Percentiles rank a stretch among this genome's conserved stretches.
phyloP scores from a whole-genome alignment of 1,140 invertebrate species.

The Dreissena polymorpha region DNA sequence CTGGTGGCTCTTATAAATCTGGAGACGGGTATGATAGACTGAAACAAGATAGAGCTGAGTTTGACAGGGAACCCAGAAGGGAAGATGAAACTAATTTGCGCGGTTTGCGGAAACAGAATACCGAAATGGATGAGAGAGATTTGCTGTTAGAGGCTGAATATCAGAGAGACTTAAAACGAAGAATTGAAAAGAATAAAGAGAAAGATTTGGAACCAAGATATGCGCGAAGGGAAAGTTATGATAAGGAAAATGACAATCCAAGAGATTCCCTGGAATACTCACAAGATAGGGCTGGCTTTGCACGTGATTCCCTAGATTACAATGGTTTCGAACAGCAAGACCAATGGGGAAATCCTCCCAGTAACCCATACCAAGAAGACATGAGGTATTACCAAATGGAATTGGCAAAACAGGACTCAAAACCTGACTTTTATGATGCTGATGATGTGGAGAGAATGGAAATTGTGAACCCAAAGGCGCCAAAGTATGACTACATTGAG shows the following conservation, averaged over 20 bases:
- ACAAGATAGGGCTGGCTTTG: slow-evolving; percentile 3
- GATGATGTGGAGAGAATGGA: slow-evolving; percentile 63
- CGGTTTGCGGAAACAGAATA: slow-evolving; percentile 37
- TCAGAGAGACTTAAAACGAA: slow-evolving; percentile 64
- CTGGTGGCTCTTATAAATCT: slow-evolving; percentile 5
- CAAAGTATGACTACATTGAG: slow-evolving; percentile 70
- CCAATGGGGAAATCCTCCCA: slow-evolving; percentile 57
- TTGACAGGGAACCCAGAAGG: slow-evolving; percentile 38
- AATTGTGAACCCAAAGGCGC: slow-evolving; percentile 61
- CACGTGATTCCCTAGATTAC: slow-evolving; percentile 45
- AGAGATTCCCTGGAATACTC: slow-evolving; percentile 58
- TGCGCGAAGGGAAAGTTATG: slow-evolving; percentile 22
- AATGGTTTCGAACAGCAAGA: slow-evolving; percentile 31
- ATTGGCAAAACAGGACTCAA: slow-evolving; percentile 36
- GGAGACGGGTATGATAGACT: slow-evolving; percentile 35
- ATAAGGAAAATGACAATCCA: slow-evolving; percentile 53
- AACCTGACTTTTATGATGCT: slow-evolving; percentile 57
- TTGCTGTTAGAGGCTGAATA: slow-evolving; percentile 68
- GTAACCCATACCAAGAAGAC: slow-evolving; percentile 56
- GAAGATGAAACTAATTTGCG: slow-evolving; percentile 19
- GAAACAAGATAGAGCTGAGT: slow-evolving; percentile 26
- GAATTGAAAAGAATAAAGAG: slow-evolving; percentile 48
- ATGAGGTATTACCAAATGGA: slow-evolving; percentile 26
- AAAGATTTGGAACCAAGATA: slow-evolving; percentile 11
- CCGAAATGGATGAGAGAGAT: slow-evolving; percentile 51